phyloP scores from a whole-genome alignment of 2,113 vertebrate species.

The Tautogolabrus adspersus region DNA sequence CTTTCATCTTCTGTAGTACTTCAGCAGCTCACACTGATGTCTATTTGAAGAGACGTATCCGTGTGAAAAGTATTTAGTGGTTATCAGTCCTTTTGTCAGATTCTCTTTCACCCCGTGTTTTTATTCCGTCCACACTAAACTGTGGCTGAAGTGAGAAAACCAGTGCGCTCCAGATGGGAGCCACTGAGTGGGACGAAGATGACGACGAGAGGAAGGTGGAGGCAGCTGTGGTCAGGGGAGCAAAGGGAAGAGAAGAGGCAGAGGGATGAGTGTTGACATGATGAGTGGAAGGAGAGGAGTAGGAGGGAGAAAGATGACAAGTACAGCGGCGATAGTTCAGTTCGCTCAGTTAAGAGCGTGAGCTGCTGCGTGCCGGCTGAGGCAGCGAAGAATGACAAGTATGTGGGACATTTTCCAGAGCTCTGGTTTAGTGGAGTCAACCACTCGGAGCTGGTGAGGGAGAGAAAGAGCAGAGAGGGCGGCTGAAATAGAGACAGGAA shows the following conservation, averaged over 20 bases:
- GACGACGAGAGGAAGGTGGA: not conserved
- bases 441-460: conserved; percentile 33
- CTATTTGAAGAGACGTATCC: not conserved
- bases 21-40: not conserved
- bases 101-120: conserved; percentile 1
- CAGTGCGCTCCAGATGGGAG: conserved; percentile 33
- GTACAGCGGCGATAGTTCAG: conserved; percentile 6
- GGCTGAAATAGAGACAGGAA: not conserved
- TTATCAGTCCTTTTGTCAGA: conserved; percentile 7
- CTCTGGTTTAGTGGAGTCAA: conserved; percentile 70
- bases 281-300: conserved; percentile 34
- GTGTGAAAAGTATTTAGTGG: conserved; percentile 3
- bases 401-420: conserved; percentile 84
- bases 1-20: not conserved
- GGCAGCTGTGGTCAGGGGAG: conserved; percentile 10
- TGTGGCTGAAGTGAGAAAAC: conserved; percentile 39
- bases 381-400: conserved; percentile 82
- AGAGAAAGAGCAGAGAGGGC: conserved; percentile 24
- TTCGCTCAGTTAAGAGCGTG: conserved; percentile 14
- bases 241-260: conserved; percentile 6
- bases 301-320: conserved; percentile 19
- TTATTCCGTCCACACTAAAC: conserved; percentile 18
- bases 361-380: conserved; percentile 56
- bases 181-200: conserved; percentile 10
- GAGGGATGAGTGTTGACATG: conserved; percentile 35